Evolutionary conservation across 1,140 invertebrate species (phyloP).

Genomic region (Megalopta genalis): DNA sequence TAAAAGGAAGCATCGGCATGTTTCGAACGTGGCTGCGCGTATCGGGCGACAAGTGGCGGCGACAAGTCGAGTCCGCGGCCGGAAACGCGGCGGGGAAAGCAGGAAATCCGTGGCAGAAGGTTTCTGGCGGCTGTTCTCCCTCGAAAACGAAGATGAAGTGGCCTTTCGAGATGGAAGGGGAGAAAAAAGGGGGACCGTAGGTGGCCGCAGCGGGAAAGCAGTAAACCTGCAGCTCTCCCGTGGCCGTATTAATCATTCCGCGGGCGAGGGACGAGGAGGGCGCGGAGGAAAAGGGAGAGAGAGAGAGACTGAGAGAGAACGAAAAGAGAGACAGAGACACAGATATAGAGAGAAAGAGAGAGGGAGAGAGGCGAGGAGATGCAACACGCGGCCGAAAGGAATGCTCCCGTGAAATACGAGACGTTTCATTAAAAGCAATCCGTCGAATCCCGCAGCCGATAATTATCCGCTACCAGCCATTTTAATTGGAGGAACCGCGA

Average conservation of each 20-base stretch:
- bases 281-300: neutral
- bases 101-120: conserved; percentile 29
- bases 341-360: no score
- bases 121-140: neutral
- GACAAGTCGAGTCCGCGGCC: neutral
- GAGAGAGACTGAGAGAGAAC: conserved; percentile 10
- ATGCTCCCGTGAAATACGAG: conserved; percentile 66
- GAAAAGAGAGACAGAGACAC: neutral
- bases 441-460: conserved; percentile 62
- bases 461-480: conserved; percentile 68
- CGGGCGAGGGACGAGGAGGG: conserved; percentile 18
- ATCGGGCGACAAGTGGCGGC: no score
- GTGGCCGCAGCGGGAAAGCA: conserved; percentile 69
- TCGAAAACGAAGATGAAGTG: conserved; percentile 30
- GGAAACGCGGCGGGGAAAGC: conserved; percentile 36
- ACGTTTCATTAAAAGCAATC: conserved; percentile 70
- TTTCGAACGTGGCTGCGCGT: no score
- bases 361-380: conserved; percentile 20
- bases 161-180: neutral
- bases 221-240: conserved; percentile 64
- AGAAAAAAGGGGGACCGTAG: conserved; percentile 58
- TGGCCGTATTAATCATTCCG: conserved; percentile 72
- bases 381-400: conserved; percentile 28
- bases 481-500: conserved; percentile 60
- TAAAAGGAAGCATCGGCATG: no score